Evolutionary conservation across 2,888 invertebrate genomes (phyloP), one percentile per base, ranked within the genome.

Genomic region (Helleia helle): DNA sequence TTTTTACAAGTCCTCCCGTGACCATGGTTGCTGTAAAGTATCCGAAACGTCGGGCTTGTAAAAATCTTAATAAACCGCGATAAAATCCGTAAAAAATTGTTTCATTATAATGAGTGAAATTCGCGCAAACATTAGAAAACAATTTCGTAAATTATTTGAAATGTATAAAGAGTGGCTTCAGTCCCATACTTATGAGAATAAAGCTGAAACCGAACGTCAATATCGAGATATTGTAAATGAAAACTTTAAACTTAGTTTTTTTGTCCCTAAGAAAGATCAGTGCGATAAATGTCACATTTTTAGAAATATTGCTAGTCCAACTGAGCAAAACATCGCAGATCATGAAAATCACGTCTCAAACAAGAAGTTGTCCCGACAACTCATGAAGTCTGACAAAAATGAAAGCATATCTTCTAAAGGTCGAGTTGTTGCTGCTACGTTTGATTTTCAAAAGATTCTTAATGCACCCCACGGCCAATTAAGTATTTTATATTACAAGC

Each of bases 221-320:
- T 44, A 45, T 39, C 30, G 39, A 13, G 38, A 44, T 14, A 40
- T 44, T 31, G 43, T 50, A 7, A 49, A 47, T 27, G 29, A 17
- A 43, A 42, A 49, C n/a, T 42, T 49, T 22, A 50, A 49, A 34
- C 14, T 48, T 13, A 41, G 17, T 18, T 49, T 50, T 24, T 44
- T 46, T 30, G 29, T 38, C 25, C 49, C 49, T 1, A 48, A 51
- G 44, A 53, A 49, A 26, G 49, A 49, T 38, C 42, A 42, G 14
- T 51, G 49, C n/a, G n/a, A n/a, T n/a, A n/a, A n/a, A n/a, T n/a
- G n/a, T n/a, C n/a, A n/a, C n/a, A n/a, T n/a, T n/a, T 18, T 40
- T 44, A 25, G 25, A 38, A 9, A n/a, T n/a, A n/a, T n/a, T 46
- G 41, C 29, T 41, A 44, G 40, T n/a, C 39, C 39, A 36, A 26